Evolutionary conservation across 1,140 invertebrate species (phyloP), one percentile per base, ranked within the genome.

Genomic region (Globodera ellingtonae): DNA sequence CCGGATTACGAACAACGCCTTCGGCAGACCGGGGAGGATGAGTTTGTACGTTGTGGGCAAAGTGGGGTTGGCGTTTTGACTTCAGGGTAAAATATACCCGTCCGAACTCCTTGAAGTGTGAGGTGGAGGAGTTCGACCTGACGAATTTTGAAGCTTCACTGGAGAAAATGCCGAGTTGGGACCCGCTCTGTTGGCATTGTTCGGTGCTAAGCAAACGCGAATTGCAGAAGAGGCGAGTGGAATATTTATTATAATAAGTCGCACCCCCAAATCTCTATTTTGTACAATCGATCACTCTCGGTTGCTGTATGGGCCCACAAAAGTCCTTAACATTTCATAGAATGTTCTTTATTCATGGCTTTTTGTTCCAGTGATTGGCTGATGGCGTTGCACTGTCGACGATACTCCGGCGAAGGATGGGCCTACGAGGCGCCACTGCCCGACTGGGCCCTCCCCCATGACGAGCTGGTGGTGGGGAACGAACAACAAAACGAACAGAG

Each of bases 381-480:
- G 48, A 77, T 77, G 75, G 50, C 75, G 65, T 47, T 89, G 50
- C 87, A 89, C 62, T 89, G 87, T 78, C 80, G 87, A 66, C 75
- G 80, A 4, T 89, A 89, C 74, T 77, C 81, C 59, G 82, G 87
- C 10, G 80, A 76, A 21, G 80, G 86, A 56, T 89, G 86, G 83
- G 56, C 76, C 10, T 89, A 80, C 66, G 75, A 80, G 56, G 85
- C 87, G 44, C 72, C 81, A 7, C 59, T 89, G 46, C 87, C 87
- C 2, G 81, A 84, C 35, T 88, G 87, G 87, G 88, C 87, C 59
- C 48, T 9, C 44, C 10, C 59, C 47, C 44, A 47, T 18, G 44
- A n/a, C n/a, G 70, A 79, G 35, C 48, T 66, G 35, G 21, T 35
- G 56, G 59, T 76, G 35, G 35, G 3, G 35, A 35, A 74, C n/a